A percentile compares a stretch with the other conserved stretches of the same genome.
Conservation (phyloP, 1,140 invertebrate genomes). For the Pollicipes pollicipes region DNA sequence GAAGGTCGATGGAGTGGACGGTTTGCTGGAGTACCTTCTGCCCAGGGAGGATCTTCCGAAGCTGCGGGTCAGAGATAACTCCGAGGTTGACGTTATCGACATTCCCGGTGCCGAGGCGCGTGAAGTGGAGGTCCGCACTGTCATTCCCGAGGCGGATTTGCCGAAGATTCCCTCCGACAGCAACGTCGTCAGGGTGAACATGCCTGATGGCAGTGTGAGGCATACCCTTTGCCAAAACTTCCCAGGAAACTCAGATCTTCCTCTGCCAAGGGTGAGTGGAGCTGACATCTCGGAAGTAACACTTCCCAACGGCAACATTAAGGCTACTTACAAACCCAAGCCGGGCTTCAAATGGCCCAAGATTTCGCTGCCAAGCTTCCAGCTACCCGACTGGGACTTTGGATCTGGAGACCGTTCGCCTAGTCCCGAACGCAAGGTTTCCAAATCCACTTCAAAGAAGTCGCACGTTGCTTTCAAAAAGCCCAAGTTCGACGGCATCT, state of each 20-base stretch:
- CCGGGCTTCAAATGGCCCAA: background rate
- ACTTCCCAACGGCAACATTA: background rate
- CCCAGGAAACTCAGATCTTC: background rate
- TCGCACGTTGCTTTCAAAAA: too few species aligned
- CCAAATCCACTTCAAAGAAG: too few species aligned
- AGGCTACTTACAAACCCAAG: background rate
- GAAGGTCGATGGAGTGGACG: background rate
- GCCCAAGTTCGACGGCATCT: background rate
- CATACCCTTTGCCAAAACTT: background rate
- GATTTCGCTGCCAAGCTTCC: background rate
- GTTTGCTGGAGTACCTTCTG: background rate
- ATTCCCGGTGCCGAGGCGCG: background rate
- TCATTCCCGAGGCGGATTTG: background rate
- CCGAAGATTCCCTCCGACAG: background rate
- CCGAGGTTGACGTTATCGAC: background rate
- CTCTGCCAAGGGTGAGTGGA: background rate
- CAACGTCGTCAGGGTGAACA: background rate
- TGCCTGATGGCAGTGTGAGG: background rate
- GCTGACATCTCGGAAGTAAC: background rate
- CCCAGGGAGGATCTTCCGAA: background rate
- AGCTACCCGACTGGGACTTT: background rate
- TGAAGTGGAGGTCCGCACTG: background rate
- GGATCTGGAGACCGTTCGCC: background rate
- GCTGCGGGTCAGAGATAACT: background rate
- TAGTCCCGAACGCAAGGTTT: background rate